A percentile compares a stretch with the other conserved stretches of the same genome.
Conservation (phyloP, 2,797 vertebrate species). For the Chaenodraco wilsoni region DNA sequence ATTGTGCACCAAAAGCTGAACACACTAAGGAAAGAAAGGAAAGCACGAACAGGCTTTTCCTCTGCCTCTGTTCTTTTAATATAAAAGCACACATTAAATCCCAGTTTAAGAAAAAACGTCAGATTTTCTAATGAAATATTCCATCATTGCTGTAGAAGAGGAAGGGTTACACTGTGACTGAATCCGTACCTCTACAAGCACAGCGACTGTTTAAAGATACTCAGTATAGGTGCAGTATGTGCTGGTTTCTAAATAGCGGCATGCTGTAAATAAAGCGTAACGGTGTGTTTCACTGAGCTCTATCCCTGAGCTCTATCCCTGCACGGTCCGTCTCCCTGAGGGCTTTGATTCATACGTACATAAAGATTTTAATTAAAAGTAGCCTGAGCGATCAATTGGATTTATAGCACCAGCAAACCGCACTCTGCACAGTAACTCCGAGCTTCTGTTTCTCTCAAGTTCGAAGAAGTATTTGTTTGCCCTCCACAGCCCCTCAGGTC, state of each 20-base stretch:
- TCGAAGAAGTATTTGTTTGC: conserved; percentile 53
- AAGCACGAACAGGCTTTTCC: not conserved
- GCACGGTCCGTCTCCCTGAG: not conserved
- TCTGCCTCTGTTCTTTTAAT: conserved; percentile 8
- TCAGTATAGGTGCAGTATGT: too few species aligned
- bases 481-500: conserved; percentile 55
- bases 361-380: conserved; percentile 31
- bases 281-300: conserved; percentile 14
- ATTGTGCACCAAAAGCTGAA: conserved; percentile 22
- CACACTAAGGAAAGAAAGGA: conserved; percentile 3
- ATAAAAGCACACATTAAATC: conserved; percentile 4
- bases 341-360: conserved; percentile 41
- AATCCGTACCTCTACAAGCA: not conserved
- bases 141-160: not conserved
- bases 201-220: not conserved
- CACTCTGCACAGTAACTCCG: conserved; percentile 15
- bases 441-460: not conserved
- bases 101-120: not conserved
- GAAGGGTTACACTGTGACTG: not conserved
- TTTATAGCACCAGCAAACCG: conserved; percentile 36
- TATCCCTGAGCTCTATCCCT: conserved; percentile 14
- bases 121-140: not conserved
- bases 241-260: not conserved
- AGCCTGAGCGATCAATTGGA: conserved; percentile 31
- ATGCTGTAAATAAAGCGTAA: not conserved